phyloP scores from a whole-genome alignment of 2,113 vertebrate species.

The Panurus biarmicus region DNA sequence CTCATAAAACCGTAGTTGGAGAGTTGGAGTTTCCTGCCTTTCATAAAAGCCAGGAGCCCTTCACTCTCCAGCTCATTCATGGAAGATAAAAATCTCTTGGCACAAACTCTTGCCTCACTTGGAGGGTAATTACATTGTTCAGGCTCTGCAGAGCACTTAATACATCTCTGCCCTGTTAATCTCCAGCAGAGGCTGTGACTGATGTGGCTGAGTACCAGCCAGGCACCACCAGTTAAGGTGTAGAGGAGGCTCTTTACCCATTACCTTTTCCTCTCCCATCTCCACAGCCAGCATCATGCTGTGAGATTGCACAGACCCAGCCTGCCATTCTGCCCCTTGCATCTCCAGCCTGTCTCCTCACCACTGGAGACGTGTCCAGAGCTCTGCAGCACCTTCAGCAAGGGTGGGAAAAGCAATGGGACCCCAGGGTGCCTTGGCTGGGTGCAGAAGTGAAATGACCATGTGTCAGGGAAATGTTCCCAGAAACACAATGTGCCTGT shows the following conservation, averaged over 20 bases:
- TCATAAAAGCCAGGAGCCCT: constrained; percentile 46
- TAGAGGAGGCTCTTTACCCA: not conserved
- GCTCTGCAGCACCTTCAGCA: not conserved
- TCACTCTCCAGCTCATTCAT: constrained; percentile 21
- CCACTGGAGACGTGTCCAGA: not conserved
- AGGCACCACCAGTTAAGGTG: not conserved
- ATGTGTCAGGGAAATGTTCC: accelerated
- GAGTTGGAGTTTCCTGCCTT: constrained; percentile 55
- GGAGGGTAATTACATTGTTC: constrained; percentile 35
- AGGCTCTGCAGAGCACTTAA: not conserved
- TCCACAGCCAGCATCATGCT: accelerated
- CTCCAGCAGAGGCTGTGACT: not conserved
- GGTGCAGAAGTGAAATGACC: not conserved
- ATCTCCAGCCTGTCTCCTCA: not conserved
- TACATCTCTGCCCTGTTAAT: not conserved
- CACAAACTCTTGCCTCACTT: constrained; percentile 32
- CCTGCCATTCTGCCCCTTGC: not conserved
- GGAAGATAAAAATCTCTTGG: constrained; percentile 68
- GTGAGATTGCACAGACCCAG: not conserved
- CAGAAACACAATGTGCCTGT: not conserved
- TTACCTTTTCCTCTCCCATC: not conserved
- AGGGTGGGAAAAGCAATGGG: not conserved
- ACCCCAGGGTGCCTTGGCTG: not conserved
- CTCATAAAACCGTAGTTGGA: constrained; percentile 39
- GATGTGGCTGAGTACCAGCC: not conserved